A percentile compares a stretch with the other conserved stretches of the same genome.
These are phyloP conservation scores for Panulirus ornatus DNA, from an alignment of 1,140 invertebrate genomes.

Conservation along the genomic window DNA sequence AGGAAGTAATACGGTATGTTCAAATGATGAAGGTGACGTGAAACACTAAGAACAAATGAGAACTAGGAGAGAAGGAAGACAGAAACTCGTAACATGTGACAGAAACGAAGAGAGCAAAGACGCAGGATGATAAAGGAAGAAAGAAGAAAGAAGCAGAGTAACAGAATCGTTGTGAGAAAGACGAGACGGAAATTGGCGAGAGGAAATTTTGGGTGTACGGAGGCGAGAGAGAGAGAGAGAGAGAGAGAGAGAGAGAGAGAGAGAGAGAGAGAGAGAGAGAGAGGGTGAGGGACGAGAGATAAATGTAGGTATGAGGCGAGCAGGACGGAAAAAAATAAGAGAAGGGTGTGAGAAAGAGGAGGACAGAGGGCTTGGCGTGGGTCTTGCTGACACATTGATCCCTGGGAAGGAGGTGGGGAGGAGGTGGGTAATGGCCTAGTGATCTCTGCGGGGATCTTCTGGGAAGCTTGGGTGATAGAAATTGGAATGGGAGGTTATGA, in stretches of 20 bases:
- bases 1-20: too few relatives aligned
- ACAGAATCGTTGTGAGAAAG: not conserved
- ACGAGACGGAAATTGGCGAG: not conserved
- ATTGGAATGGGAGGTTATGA: conserved; percentile 29
- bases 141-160: not conserved
- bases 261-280: conserved; percentile 14
- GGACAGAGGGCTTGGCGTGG: not conserved
- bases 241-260: conserved; percentile 20
- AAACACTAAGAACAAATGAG: not conserved
- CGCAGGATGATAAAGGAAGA: not conserved
- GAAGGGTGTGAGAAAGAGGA: not conserved
- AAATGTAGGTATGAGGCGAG: too few relatives aligned
- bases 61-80: not conserved
- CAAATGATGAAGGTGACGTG: too few relatives aligned
- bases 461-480: conserved; percentile 18
- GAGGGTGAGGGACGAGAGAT: not conserved
- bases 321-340: not conserved
- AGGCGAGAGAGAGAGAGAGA: conserved; percentile 10
- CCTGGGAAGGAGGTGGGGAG: conserved; percentile 1
- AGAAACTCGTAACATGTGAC: not conserved
- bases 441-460: conserved; percentile 2
- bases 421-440: not conserved
- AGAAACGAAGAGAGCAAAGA: not conserved
- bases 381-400: conserved; percentile 22
- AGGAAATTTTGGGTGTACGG: not conserved